These are phyloP conservation scores for Macrotus californicus DNA, from an alignment of 2,113 vertebrate genomes.

Conservation along the genomic window DNA sequence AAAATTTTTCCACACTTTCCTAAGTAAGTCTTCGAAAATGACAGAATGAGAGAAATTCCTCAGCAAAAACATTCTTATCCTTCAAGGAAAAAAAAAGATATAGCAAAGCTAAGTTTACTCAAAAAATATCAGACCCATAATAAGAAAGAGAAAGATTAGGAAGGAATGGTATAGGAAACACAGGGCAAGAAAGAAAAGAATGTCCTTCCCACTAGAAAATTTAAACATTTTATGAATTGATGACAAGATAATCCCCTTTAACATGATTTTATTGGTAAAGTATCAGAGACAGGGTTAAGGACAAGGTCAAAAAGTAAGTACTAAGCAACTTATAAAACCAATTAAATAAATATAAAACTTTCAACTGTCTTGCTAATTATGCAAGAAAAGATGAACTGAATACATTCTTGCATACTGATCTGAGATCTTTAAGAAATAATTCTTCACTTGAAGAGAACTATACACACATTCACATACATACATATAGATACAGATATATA, in stretches of 20 bases:
- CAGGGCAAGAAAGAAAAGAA: not conserved
- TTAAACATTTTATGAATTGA: not conserved
- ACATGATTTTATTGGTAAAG: not conserved
- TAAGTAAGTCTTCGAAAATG: slow-evolving; percentile 9
- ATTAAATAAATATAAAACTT: not conserved
- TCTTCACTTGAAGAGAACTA: not conserved
- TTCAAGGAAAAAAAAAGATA: not conserved
- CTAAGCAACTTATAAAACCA: not conserved
- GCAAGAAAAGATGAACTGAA: not conserved
- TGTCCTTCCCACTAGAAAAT: not conserved
- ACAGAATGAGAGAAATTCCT: slow-evolving; percentile 12
- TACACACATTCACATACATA: not conserved
- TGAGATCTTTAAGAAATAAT: not conserved
- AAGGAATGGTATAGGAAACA: not conserved
- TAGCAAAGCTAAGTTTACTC: not conserved
- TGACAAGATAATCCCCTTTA: not conserved
- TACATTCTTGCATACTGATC: not conserved
- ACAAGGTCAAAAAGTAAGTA: not conserved
- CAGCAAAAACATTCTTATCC: not conserved
- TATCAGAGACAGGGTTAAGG: not conserved
- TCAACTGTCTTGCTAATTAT: not conserved
- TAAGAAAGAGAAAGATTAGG: not conserved
- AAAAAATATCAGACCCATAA: not conserved
- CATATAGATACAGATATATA: not conserved
- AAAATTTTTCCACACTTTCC: not conserved